phyloP scores from a whole-genome alignment of 1,140 invertebrate genomes.

The Drosophila pseudoobscura region DNA sequence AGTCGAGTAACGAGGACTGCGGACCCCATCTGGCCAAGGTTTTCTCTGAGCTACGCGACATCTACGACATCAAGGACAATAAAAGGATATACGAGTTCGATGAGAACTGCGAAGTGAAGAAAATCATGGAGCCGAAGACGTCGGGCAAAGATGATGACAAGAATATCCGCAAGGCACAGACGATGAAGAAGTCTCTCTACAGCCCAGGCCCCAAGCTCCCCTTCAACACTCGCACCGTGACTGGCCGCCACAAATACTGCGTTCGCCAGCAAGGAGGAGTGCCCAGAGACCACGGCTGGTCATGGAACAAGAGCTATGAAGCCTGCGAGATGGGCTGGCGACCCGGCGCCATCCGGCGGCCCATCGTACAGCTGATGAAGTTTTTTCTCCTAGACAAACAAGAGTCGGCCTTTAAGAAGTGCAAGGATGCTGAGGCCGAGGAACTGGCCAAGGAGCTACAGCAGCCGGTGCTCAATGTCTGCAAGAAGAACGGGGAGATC shows the following conservation, averaged over 20 bases:
- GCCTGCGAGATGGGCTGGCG: slow-evolving; percentile 60
- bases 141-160: not conserved
- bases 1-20: slow-evolving; percentile 36
- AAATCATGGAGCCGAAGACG: not conserved
- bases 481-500: slow-evolving; percentile 65
- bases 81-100: slow-evolving; percentile 35
- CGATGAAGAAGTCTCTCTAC: not conserved
- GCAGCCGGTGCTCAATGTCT: slow-evolving; percentile 52
- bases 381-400: slow-evolving; percentile 62
- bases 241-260: slow-evolving; percentile 57
- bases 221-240: slow-evolving; percentile 8
- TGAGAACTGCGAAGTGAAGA: slow-evolving; percentile 33
- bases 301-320: slow-evolving; percentile 52
- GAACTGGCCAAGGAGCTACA: slow-evolving; percentile 1
- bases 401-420: slow-evolving; percentile 18
- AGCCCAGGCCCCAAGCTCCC: not conserved
- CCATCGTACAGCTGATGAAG: slow-evolving; percentile 72
- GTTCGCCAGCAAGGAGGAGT: slow-evolving; percentile 44
- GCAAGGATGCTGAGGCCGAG: slow-evolving; percentile 5
- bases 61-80: slow-evolving; percentile 63
- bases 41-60: slow-evolving; percentile 72
- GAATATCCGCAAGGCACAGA: not conserved
- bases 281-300: slow-evolving; percentile 70
- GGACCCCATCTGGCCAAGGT: slow-evolving; percentile 68
- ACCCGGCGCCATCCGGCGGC: slow-evolving; percentile 68